A percentile compares a stretch with the other conserved stretches of the same genome.
Evolutionary conservation across 2,797 vertebrate genomes (phyloP).

Genomic region (Acrocephalus scirpaceus): DNA sequence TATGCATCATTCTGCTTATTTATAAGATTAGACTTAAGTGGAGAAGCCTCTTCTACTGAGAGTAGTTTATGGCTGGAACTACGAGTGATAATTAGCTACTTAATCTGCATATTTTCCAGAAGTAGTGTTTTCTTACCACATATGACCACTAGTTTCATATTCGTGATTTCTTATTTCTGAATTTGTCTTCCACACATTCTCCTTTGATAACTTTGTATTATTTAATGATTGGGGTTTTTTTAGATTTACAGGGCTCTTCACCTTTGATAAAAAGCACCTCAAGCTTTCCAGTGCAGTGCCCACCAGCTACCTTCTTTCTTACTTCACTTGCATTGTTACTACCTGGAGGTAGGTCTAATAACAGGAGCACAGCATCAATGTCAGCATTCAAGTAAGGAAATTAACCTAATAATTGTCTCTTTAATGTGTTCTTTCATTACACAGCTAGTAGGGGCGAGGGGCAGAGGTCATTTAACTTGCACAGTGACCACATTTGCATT

Average conservation of each 20-base stretch:
- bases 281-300: not conserved
- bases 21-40: not conserved
- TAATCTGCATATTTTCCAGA: not conserved
- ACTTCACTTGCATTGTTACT: not conserved
- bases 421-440: constrained; percentile 14
- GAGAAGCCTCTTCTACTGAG: not conserved
- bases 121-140: not conserved
- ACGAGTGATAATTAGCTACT: not conserved
- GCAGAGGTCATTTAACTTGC: constrained; percentile 9
- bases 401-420: constrained; percentile 55
- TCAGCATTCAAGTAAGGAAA: constrained; percentile 41
- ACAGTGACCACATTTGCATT: constrained; percentile 34
- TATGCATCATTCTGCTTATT: not conserved
- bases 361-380: constrained; percentile 5
- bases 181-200: not conserved
- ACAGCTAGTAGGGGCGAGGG: not conserved
- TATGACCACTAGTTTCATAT: not conserved
- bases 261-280: not conserved
- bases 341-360: not conserved
- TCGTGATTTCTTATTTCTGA: not conserved
- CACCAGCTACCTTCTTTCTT: not conserved
- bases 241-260: not conserved
- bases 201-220: not conserved
- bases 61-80: not conserved
- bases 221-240: not conserved